phyloP scores from a whole-genome alignment of 2,888 invertebrate species.

The Erpobdella octoculata region DNA sequence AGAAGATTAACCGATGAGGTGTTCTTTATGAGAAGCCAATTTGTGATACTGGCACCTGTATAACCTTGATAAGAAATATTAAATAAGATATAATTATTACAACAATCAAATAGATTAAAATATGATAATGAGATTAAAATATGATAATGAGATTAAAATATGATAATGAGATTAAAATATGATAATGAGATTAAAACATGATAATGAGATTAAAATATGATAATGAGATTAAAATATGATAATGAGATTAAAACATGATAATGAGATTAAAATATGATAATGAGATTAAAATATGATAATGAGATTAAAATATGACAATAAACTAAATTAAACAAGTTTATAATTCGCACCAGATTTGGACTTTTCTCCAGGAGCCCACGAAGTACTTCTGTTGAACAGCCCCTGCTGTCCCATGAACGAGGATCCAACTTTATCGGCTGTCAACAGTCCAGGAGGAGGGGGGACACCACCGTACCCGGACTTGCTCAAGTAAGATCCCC shows the following conservation, averaged over 20 bases:
- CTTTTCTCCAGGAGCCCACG: slow-evolving; percentile 28
- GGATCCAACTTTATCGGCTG: slow-evolving; percentile 1
- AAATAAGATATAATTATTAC: too few species aligned
- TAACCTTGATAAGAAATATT: background rate
- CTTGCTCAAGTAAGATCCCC: slow-evolving; percentile 14
- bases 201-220: too few species aligned
- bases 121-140: too few species aligned
- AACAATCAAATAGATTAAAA: too few species aligned
- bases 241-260: background rate
- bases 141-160: too few species aligned
- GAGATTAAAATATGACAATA: background rate
- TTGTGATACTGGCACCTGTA: background rate
- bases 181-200: too few species aligned
- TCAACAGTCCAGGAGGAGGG: slow-evolving; percentile 21
- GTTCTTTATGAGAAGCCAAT: slow-evolving; percentile 29
- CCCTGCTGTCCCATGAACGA: slow-evolving; percentile 7
- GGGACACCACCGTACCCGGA: background rate
- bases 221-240: background rate
- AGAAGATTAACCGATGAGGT: slow-evolving; percentile 8
- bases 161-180: too few species aligned
- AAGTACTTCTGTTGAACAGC: slow-evolving; percentile 15
- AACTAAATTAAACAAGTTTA: background rate
- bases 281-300: background rate
- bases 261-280: background rate
- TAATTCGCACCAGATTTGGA: slow-evolving; percentile 18